Conservation (phyloP, 1,140 invertebrate genomes). For the Ceratina australensis region DNA sequence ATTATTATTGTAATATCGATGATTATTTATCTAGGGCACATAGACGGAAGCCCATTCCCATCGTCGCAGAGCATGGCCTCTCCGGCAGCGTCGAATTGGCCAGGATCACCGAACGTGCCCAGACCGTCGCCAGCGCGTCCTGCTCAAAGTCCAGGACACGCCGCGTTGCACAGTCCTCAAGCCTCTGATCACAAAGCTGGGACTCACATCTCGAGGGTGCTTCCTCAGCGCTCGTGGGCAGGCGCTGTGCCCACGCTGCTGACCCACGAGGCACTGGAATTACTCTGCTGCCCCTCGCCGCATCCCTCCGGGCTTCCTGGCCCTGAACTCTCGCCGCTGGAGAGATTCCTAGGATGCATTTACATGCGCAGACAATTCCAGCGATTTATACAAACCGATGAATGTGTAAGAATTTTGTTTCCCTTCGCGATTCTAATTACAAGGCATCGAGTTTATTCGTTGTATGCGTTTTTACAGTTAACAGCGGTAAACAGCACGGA, state of each 20-base stretch:
- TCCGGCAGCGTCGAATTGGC: conserved; percentile 90
- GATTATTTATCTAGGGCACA: conserved; percentile 78
- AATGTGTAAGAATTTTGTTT: conserved; percentile 81
- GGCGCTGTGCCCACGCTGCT: conserved; percentile 94
- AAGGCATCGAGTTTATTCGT: not conserved
- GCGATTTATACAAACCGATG: conserved; percentile 90
- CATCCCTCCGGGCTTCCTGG: conserved; percentile 86
- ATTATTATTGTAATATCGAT: not conserved
- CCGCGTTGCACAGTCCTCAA: conserved; percentile 82
- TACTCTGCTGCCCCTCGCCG: conserved; percentile 88
- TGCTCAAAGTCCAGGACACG: conserved; percentile 83
- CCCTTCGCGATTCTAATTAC: not conserved
- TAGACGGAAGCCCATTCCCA: conserved; percentile 86
- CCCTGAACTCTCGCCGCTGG: conserved; percentile 87
- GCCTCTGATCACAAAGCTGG: conserved; percentile 81
- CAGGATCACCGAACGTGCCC: conserved; percentile 92
- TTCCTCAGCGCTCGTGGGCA: conserved; percentile 92
- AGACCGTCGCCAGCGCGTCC: conserved; percentile 90
- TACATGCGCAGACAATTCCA: conserved; percentile 93
- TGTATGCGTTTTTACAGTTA: conserved; percentile 79
- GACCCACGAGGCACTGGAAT: conserved; percentile 92
- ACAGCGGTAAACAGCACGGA: conserved; percentile 87
- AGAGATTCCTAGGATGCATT: conserved; percentile 96
- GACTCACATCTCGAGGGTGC: conserved; percentile 83
- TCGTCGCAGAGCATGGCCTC: conserved; percentile 86